Conservation (phyloP, 2,888 invertebrate genomes). For the Dynastes grantii region DNA sequence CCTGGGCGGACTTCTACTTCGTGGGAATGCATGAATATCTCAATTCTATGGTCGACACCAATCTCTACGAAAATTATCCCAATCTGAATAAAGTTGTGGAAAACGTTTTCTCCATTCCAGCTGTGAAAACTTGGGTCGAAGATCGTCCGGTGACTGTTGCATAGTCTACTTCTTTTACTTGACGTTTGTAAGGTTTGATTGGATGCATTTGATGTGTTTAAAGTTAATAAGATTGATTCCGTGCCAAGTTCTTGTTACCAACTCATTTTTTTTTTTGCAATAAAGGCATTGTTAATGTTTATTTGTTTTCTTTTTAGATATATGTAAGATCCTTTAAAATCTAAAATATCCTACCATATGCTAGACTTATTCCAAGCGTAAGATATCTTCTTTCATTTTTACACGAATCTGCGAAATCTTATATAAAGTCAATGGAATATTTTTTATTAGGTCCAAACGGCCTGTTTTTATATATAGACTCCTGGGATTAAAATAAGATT, state of each 20-base stretch:
- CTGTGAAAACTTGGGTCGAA: constrained; percentile 78
- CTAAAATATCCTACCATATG: no score
- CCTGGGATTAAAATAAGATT: no score
- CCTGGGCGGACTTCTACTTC: constrained; percentile 77
- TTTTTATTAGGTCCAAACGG: no score
- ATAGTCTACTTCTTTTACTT: not conserved
- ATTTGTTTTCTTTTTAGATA: not conserved
- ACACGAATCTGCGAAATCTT: no score
- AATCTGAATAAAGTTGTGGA: constrained; percentile 74
- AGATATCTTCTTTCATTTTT: no score
- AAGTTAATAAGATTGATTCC: not conserved
- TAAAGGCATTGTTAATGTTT: not conserved
- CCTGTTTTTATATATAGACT: no score
- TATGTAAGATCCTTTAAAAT: not conserved
- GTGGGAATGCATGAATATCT: constrained; percentile 75
- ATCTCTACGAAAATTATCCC: constrained; percentile 75
- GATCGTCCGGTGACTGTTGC: constrained; percentile 72
- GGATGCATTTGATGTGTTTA: not conserved
- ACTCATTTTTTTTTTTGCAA: not conserved
- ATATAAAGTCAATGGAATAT: no score
- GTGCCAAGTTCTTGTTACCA: not conserved
- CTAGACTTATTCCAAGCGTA: no score
- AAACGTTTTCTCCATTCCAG: constrained; percentile 73
- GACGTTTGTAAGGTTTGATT: not conserved
- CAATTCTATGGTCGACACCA: constrained; percentile 73